Base-by-base conservation (phyloP, 2,888 invertebrate genomes). In the Hydraecia micacea region DNA sequence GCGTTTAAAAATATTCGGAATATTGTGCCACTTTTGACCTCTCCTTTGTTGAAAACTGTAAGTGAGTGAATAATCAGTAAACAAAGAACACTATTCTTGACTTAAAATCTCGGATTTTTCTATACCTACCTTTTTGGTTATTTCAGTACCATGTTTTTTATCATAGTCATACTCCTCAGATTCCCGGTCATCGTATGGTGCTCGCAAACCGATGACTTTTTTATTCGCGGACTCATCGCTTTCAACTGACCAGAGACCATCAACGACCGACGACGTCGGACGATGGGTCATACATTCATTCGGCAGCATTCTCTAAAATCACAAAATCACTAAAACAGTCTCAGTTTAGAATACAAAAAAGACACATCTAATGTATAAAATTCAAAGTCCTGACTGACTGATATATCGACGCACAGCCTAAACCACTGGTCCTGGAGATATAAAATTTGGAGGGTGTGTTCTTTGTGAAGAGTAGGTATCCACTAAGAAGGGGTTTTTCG, bases 231-330 rank as follows among this genome's bases (percentile, higher is more conserved):
- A 83, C 25, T 89, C 90, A n/a, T 80, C 85, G 39, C 78, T 88
- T 42, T 87, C 88, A 13, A 52, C 2, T 8, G 68, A 39, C 5
- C 52, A 32, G n/a, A 62, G 4, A 9, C 25, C 13, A 7, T 65
- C 36, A 32, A 8, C 63, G 18, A 36, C 21, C 11, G 69, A 60
- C 39, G 69, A 28, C 1, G 18, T 76, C 18, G 92, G 81, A 36
- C 89, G 83, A 66, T 86, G 86, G 21, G 90, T 90, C 58, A 89
- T 88, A 80, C 90, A 91, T 67, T 91, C 90, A 60, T 90, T 83
- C 39, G 93, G 88, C 77, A 95, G 74, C 90, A 94, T 91, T 89
- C 91, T 91, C 95, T 95, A 88, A 79, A 93, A 92, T 77, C 78
- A 85, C 83, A 83, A 32, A 65, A 89, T 73, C 79, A 83, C 85